Percentiles rank a stretch among this genome's conserved stretches.
Evolutionary conservation across 2,113 vertebrate species (phyloP).

Genomic region (Dasyornis broadbenti): DNA sequence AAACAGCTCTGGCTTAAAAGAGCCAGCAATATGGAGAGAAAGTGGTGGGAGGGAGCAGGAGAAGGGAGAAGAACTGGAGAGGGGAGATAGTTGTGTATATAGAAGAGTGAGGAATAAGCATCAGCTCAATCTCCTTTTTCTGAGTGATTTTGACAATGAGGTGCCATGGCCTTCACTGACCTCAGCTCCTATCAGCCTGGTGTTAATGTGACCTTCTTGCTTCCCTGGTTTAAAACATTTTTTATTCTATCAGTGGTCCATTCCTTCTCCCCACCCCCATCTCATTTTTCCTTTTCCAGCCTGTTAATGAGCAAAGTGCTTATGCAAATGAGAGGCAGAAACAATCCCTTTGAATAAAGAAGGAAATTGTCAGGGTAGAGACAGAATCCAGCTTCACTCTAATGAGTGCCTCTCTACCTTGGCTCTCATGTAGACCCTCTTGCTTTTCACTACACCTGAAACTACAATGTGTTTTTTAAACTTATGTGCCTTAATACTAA

Average conservation of each 20-base stretch:
- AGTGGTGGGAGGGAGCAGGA: not conserved
- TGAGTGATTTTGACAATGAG: not conserved
- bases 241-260: slow-evolving; percentile 2
- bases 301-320: slow-evolving; percentile 57
- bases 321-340: slow-evolving; percentile 64
- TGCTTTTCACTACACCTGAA: not conserved
- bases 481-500: not conserved
- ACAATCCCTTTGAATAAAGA: slow-evolving; percentile 20
- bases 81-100: not conserved
- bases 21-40: not conserved
- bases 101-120: not conserved
- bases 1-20: not conserved
- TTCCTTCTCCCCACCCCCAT: slow-evolving; percentile 10
- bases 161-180: not conserved
- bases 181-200: slow-evolving; percentile 6
- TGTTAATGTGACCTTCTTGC: slow-evolving; percentile 35
- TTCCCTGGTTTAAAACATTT: slow-evolving; percentile 35
- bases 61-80: not conserved
- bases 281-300: slow-evolving; percentile 44
- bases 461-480: not conserved
- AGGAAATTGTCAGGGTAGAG: slow-evolving; percentile 27
- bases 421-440: not conserved
- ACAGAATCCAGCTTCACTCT: not conserved
- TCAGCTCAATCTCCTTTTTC: slow-evolving; percentile 22
- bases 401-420: not conserved